A percentile compares a stretch with the other conserved stretches of the same genome.
phyloP scores from a whole-genome alignment of 1,140 invertebrate species.

The Temnothorax curvispinosus region DNA sequence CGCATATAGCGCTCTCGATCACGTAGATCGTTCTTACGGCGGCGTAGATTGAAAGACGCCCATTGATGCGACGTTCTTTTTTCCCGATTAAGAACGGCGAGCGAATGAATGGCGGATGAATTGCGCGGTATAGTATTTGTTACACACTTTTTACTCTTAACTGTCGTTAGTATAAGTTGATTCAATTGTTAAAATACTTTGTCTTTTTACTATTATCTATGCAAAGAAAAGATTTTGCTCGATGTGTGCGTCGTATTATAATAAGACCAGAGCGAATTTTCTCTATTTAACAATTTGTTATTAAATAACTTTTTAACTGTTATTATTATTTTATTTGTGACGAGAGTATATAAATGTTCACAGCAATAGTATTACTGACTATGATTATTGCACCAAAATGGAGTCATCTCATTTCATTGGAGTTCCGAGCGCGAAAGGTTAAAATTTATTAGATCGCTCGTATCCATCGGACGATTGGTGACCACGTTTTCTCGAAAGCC shows the following conservation, averaged over 20 bases:
- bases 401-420: neutral
- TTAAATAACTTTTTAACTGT: neutral
- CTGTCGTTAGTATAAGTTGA: conserved; percentile 6
- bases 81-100: conserved; percentile 24
- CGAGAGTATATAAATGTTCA: neutral
- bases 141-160: conserved; percentile 15
- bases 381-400: neutral
- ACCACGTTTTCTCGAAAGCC: conserved; percentile 20
- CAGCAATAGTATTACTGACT: neutral
- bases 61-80: conserved; percentile 3
- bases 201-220: neutral
- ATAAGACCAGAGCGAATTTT: neutral
- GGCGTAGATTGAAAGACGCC: conserved; percentile 48
- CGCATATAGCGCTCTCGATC: conserved; percentile 48
- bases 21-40: conserved; percentile 44
- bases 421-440: neutral
- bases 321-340: neutral
- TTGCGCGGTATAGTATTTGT: neutral
- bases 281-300: neutral
- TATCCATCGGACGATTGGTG: conserved; percentile 29
- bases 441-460: conserved; percentile 36
- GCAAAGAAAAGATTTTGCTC: neutral
- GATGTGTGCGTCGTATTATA: neutral
- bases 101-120: conserved; percentile 23
- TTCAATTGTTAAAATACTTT: conserved; percentile 19